Evolutionary conservation across 1,140 invertebrate genomes (phyloP).

Genomic region (Macrostomum lignano): DNA sequence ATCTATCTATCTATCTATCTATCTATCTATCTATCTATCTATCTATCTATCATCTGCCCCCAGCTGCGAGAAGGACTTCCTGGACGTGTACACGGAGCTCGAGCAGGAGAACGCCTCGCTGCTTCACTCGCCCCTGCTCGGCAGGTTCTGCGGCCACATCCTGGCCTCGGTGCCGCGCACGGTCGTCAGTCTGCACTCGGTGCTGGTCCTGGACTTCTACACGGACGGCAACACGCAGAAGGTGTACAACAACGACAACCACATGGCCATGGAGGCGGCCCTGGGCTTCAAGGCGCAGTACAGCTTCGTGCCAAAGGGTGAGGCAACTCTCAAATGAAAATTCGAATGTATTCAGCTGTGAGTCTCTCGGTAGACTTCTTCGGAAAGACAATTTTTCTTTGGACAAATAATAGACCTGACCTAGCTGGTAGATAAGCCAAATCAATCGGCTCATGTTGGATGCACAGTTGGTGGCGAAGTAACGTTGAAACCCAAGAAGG

Average conservation of each 20-base stretch:
- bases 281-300: conserved; percentile 53
- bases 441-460: no score
- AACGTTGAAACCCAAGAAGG: no score
- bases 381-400: no score
- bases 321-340: no score
- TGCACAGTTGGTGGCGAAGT: no score
- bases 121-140: conserved; percentile 74
- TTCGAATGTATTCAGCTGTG: no score
- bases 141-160: conserved; percentile 77
- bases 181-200: conserved; percentile 43
- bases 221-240: conserved; percentile 53
- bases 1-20: no score
- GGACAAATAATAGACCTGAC: no score
- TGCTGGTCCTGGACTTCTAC: conserved; percentile 72
- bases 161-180: conserved; percentile 20
- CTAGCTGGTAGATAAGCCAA: no score
- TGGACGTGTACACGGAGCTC: conserved; percentile 72
- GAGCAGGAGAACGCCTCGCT: conserved; percentile 18
- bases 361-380: no score
- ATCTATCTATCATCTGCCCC: no score
- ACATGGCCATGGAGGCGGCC: conserved; percentile 5
- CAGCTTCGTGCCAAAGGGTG: conserved; percentile 32
- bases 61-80: conserved; percentile 65
- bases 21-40: no score
- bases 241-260: conserved; percentile 27